phyloP scores from a whole-genome alignment of 2,113 vertebrate species.

The Ciconia stormi region DNA sequence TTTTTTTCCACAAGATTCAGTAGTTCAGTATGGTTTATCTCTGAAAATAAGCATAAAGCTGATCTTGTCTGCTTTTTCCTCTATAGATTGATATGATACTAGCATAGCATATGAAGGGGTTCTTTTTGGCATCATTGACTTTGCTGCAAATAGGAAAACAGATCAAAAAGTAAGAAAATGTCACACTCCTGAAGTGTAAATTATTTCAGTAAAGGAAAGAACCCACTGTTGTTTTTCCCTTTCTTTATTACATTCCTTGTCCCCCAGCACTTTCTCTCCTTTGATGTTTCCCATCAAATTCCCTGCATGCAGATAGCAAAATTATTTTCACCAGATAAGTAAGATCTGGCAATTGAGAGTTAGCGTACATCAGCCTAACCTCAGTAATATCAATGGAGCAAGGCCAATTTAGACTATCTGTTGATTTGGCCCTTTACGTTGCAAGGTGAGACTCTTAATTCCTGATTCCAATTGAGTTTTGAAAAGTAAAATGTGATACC shows the following conservation, averaged over 20 bases:
- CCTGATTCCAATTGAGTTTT: not conserved
- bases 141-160: constrained; percentile 45
- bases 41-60: constrained; percentile 16
- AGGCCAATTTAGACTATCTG: not conserved
- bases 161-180: constrained; percentile 50
- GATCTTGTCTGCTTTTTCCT: constrained; percentile 27
- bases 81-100: constrained; percentile 19
- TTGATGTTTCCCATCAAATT: not conserved
- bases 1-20: not conserved
- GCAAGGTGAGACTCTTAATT: not conserved
- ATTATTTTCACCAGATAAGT: not conserved
- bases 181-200: constrained; percentile 10
- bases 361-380: not conserved
- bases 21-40: not conserved
- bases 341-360: not conserved
- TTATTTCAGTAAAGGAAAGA: not conserved
- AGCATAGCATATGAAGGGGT: constrained; percentile 12
- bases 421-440: not conserved
- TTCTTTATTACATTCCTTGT: not conserved
- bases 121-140: constrained; percentile 34
- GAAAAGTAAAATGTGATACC: not conserved
- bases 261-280: not conserved
- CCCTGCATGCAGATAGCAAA: not conserved
- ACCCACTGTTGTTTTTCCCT: not conserved
- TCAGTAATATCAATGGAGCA: not conserved